phyloP scores from a whole-genome alignment of 2,888 invertebrate genomes.

The Agriopis marginaria region DNA sequence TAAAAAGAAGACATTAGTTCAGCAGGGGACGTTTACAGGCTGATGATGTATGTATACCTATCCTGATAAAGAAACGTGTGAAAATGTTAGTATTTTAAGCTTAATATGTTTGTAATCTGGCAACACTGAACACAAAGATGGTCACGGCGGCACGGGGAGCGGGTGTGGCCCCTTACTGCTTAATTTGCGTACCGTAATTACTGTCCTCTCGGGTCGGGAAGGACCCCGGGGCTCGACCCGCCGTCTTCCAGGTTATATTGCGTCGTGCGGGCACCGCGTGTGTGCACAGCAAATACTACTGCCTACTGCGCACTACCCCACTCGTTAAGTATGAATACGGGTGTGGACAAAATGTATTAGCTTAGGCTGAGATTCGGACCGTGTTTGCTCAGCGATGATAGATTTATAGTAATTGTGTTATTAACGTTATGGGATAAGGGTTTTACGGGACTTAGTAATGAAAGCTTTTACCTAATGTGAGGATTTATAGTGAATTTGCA shows the following conservation, averaged over 20 bases:
- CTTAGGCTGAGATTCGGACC: conserved; percentile 86
- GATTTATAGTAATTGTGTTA: conserved; percentile 87
- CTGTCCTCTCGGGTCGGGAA: conserved; percentile 84
- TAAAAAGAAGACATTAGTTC: no score
- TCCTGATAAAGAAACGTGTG: background rate
- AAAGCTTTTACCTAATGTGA: conserved; percentile 82
- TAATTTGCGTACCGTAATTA: conserved; percentile 88
- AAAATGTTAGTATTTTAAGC: background rate
- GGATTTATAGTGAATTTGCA: conserved; percentile 81
- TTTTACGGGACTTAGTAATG: conserved; percentile 86
- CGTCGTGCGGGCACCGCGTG: conserved; percentile 83
- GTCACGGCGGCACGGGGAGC: conserved; percentile 68
- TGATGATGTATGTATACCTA: no score
- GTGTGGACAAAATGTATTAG: conserved; percentile 86
- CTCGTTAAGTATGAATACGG: conserved; percentile 86
- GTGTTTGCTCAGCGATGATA: conserved; percentile 85
- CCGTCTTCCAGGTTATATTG: conserved; percentile 85
- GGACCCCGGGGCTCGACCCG: conserved; percentile 80
- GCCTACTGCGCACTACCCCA: conserved; percentile 65
- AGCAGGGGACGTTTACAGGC: no score
- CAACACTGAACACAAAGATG: conserved; percentile 74
- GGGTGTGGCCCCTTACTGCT: conserved; percentile 82
- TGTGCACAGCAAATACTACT: conserved; percentile 81
- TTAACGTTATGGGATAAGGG: conserved; percentile 87
- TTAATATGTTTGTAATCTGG: conserved; percentile 14